Evolutionary conservation across 2,113 vertebrate genomes (phyloP), one percentile per base, ranked within the genome.

Genomic region (Melanotaenia duboulayi): DNA sequence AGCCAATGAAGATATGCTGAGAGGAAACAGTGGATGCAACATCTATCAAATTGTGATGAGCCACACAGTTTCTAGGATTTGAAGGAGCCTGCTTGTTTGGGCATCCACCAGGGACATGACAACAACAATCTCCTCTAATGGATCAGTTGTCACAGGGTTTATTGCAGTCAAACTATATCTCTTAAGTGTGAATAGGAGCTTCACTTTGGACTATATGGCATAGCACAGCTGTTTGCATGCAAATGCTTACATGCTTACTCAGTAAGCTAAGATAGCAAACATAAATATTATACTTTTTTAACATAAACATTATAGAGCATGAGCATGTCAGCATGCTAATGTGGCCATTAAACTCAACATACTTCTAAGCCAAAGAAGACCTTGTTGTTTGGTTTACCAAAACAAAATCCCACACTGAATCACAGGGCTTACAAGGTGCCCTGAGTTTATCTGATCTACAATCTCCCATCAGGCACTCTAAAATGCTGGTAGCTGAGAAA

Each of bases 381-480:
- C 52, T 11, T 60, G 24, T 46, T 59, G 49, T 72, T 72, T 57
- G 50, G 17, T 74, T 76, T 46, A 60, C 54, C 52, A 39, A 32
- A 58, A 58, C 49, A 44, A 28, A 50, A 55, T 24, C 20, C 35
- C 24, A n/a, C 24, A 51, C 46, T 66, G 62, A 28, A 24, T 24
- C 22, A 39, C 70, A 59, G 58, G 61, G 48, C 56, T 72, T 20
- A 52, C 54, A 75, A 78, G 74, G 55, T 75, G 52, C 56, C 80
- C 74, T 28, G 49, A 49, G 50, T 62, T 67, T 56, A 83, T 72
- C 57, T 64, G 74, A 87, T 69, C n/a, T n/a, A 58, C 62, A 50
- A 82, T 80, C 78, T 89, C 81, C 78, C 79, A 87, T 89, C 63
- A 84, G 84, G 76, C 85, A 82, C 73, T 62, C 58, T 74, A 65